Evolutionary conservation across 2,113 vertebrate genomes (phyloP).

Genomic region (Australoheros scitulus): DNA sequence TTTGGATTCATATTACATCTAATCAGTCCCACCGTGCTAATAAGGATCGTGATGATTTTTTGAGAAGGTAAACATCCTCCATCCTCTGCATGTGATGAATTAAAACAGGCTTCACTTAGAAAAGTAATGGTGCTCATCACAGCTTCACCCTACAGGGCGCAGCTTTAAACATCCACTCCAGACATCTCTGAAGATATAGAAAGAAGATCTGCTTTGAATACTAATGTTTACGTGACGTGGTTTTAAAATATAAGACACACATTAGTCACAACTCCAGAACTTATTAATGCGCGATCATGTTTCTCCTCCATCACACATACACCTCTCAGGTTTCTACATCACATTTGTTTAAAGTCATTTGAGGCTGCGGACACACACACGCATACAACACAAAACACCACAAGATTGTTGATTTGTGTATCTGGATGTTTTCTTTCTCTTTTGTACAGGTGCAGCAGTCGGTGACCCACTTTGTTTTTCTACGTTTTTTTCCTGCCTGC

Average conservation of each 20-base stretch:
- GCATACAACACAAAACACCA: too few relatives aligned
- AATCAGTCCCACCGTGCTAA: background rate
- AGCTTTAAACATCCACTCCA: conserved; percentile 7
- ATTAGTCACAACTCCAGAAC: background rate
- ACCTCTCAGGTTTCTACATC: background rate
- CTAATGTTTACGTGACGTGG: background rate
- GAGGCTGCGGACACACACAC: too few relatives aligned
- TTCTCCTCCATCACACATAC: background rate
- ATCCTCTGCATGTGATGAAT: conserved; percentile 20
- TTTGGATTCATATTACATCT: background rate
- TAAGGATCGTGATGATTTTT: background rate
- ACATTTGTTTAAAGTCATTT: background rate
- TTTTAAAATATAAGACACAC: background rate
- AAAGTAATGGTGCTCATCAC: background rate
- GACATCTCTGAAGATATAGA: background rate
- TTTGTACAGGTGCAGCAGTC: too few relatives aligned
- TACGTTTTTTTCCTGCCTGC: too few relatives aligned
- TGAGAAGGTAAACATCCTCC: background rate
- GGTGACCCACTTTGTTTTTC: too few relatives aligned
- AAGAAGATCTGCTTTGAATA: background rate
- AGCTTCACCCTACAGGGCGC: background rate
- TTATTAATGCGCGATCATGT: background rate
- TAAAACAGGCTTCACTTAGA: background rate
- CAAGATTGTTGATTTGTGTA: too few relatives aligned
- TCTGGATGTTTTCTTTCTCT: too few relatives aligned